Conservation (phyloP, 2,888 invertebrate genomes). For the Hetaerina titia region DNA sequence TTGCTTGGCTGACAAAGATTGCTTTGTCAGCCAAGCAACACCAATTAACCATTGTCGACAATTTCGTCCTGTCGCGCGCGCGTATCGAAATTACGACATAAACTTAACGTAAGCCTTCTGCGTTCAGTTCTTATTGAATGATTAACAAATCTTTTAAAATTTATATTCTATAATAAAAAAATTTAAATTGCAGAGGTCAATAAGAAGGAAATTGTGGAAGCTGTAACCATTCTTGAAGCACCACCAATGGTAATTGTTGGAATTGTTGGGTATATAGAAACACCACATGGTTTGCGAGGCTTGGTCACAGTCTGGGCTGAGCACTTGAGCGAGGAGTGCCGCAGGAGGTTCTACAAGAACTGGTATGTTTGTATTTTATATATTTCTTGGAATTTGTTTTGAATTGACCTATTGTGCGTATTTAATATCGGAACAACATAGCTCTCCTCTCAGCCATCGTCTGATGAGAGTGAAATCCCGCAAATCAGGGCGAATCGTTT, state of each 20-base stretch:
- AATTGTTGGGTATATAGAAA: slow-evolving; percentile 99
- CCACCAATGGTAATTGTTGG: slow-evolving; percentile 99
- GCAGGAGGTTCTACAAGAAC: slow-evolving; percentile 99
- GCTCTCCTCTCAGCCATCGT: slow-evolving; percentile 68
- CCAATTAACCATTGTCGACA: too few relatives aligned
- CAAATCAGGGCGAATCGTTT: neutral
- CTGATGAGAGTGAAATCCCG: slow-evolving; percentile 49
- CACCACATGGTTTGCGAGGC: slow-evolving; percentile 96
- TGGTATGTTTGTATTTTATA: slow-evolving; percentile 88
- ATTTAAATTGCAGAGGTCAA: slow-evolving; percentile 89
- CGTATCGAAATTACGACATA: too few relatives aligned
- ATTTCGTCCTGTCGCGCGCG: too few relatives aligned
- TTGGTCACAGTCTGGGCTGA: slow-evolving; percentile 99
- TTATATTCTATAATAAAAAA: too few relatives aligned
- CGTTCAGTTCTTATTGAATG: too few relatives aligned
- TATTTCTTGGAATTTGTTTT: neutral
- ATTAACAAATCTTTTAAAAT: neutral
- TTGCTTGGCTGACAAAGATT: too few relatives aligned
- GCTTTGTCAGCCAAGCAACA: too few relatives aligned
- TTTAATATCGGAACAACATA: neutral
- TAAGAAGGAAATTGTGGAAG: slow-evolving; percentile 99
- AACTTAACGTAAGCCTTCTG: too few relatives aligned
- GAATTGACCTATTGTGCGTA: neutral
- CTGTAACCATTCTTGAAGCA: slow-evolving; percentile 98
- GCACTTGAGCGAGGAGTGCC: slow-evolving; percentile 98